Evolutionary conservation across 1,140 invertebrate genomes (phyloP).

Genomic region (Drosophila virilis): DNA sequence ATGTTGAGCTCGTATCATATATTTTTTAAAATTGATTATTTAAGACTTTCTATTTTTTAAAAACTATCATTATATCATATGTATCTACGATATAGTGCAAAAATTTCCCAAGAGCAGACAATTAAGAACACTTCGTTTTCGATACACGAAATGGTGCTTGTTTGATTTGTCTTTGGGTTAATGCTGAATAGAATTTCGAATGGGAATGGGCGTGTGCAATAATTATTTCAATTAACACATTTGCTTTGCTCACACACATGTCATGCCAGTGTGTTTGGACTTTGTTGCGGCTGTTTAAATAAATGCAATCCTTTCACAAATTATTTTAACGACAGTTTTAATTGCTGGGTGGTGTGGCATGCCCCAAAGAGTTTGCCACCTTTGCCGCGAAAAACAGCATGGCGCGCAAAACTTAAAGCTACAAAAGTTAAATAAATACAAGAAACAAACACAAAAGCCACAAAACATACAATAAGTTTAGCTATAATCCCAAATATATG

Average conservation of each 20-base stretch:
- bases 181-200: too few species aligned
- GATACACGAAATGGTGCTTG: too few species aligned
- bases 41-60: too few species aligned
- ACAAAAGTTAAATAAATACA: conserved; percentile 28
- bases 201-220: neutral
- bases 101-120: too few species aligned
- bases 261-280: neutral
- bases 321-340: conserved; percentile 6
- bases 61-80: too few species aligned
- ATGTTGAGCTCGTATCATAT: too few species aligned
- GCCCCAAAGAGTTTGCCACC: neutral
- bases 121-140: too few species aligned
- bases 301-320: neutral
- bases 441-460: conserved; percentile 11
- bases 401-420: conserved; percentile 39
- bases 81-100: too few species aligned
- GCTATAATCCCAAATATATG: neutral
- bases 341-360: neutral
- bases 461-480: conserved; percentile 11
- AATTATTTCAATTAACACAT: neutral
- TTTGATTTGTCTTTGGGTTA: too few species aligned
- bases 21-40: too few species aligned
- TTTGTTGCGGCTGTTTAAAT: neutral
- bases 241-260: neutral
- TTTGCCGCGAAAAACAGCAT: conserved; percentile 3